Base-by-base conservation (phyloP, 2,888 invertebrate genomes). In the Nomada hirtipes region DNA sequence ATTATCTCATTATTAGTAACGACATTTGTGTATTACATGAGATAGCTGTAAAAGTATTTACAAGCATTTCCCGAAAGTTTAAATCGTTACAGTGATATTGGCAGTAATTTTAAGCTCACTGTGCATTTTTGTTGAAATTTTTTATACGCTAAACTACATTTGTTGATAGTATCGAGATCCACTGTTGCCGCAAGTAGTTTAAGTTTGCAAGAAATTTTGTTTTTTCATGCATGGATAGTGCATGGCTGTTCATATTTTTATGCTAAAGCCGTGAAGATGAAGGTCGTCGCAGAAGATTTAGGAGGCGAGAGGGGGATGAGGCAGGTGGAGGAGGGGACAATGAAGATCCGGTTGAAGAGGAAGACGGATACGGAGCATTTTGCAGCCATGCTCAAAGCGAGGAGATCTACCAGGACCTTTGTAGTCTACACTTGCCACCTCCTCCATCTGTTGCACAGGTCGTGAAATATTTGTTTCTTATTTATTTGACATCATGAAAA, bases 341-440 rank as follows among this genome's bases (percentile, higher is more conserved):
- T 73, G 92, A 90, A 82, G 92, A 92, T 80, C 89, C 91, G 83
- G 94, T 91, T 85, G 95, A 94, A 88, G 95, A 94, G 83, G 94
- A 95, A 89, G 95, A 95, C 90, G 96, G 96, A 92, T 96, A 96
- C 94, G 95, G 95, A 91, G 96, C 95, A 94, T 96, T 95, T 94
- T 95, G 95, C 95, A 95, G 96, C 94, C 96, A 96, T 94, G 95
- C 96, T 93, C 96, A 96, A 95, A 97, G 97, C 94, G 98, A 98
- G 94, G 98, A 98, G 95, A 98, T 98, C 94, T 98, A 98, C 95
- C 98, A 98, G 95, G 98, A 98, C 95, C 96, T 98, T 93, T 98
- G 98, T 95, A 96, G 96, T 90, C 96, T 97, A 92, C 94, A 92
- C 89, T 94, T 94, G 93, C 95, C 95, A 94, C 95, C 95, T 93